Base-by-base conservation (phyloP, 2,888 invertebrate species). In the Julus scandinavius region DNA sequence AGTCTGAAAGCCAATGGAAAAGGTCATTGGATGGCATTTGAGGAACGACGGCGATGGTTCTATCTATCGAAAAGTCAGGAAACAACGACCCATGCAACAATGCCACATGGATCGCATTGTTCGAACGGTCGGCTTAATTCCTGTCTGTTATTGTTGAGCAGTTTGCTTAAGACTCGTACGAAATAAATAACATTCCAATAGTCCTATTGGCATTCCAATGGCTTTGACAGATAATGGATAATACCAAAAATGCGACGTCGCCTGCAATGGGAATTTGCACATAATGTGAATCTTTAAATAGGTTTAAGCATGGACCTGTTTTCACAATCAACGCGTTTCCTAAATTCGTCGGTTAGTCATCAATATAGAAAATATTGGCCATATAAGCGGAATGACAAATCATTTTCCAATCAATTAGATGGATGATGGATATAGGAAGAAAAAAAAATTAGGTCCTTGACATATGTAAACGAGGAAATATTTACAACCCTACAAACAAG, bases 151-250 rank as follows among this genome's bases (percentile, higher is more conserved):
- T 72, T 72, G 72, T 72, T 29, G 72, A 72, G 72, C 72, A 72
- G 72, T 72, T 72, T 72, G 72, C 72, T 72, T 72, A 72, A 29
- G 72, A 72, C 72, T 29, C 72, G 72, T 29, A 72, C 72, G 29
- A 72, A 72, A 72, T 72, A 72, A 72, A 72, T 72, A 72, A 72
- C 72, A 72, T 72, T 72, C 72, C 72, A 72, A 72, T 72, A 72
- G 72, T 72, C 29, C 72, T 20, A 72, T 72, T 72, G 72, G 72
- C 72, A 72, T 72, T 72, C 72, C 29, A 20, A 72, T 72, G 72
- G 72, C 72, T 72, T 72, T 72, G 72, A 72, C 72, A 72, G 72
- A 72, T 29, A 72, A 72, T 29, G 29, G 72, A 72, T 72, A 72
- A 72, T 72, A 20, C 72, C 72, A 29, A 72, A 72, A 72, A 20